These are phyloP conservation scores for Drosophila subobscura DNA, from an alignment of 1,140 invertebrate genomes.

Conservation along the genomic window DNA sequence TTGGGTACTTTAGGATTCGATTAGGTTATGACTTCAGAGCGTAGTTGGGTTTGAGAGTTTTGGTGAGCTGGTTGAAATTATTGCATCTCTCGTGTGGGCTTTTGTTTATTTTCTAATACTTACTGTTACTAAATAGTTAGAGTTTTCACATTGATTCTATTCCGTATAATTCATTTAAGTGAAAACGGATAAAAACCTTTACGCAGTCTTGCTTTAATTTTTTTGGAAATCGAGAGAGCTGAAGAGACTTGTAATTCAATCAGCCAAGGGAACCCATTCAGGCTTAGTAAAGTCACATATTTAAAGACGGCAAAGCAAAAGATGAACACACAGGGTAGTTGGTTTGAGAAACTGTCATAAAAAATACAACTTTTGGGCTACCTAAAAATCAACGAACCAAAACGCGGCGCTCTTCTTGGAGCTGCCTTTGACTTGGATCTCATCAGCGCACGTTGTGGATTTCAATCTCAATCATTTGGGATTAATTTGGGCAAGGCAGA, in stretches of 20 bases:
- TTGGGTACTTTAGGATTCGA: no score
- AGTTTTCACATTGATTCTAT: no score
- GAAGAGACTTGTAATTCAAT: background rate
- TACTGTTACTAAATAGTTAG: no score
- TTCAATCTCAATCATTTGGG: constrained; percentile 81
- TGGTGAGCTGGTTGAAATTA: no score
- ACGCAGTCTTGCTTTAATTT: no score
- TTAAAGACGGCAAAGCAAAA: background rate
- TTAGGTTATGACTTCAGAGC: no score
- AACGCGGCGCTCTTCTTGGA: constrained; percentile 32
- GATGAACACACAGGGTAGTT: background rate
- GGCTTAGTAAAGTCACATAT: background rate
- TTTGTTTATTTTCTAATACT: no score
- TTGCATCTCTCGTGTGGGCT: no score
- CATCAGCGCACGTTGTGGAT: constrained; percentile 56
- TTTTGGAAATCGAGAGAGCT: no score
- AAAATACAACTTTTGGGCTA: constrained; percentile 33
- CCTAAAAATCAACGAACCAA: constrained; percentile 58
- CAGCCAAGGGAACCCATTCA: background rate
- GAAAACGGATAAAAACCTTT: no score
- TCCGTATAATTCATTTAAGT: no score
- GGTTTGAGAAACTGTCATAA: constrained; percentile 19
- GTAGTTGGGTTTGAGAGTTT: no score
- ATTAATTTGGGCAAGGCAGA: constrained; percentile 71
- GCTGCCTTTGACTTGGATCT: constrained; percentile 47